These are phyloP conservation scores for Pollenia labialis DNA, from an alignment of 2,888 invertebrate species.

Conservation along the genomic window DNA sequence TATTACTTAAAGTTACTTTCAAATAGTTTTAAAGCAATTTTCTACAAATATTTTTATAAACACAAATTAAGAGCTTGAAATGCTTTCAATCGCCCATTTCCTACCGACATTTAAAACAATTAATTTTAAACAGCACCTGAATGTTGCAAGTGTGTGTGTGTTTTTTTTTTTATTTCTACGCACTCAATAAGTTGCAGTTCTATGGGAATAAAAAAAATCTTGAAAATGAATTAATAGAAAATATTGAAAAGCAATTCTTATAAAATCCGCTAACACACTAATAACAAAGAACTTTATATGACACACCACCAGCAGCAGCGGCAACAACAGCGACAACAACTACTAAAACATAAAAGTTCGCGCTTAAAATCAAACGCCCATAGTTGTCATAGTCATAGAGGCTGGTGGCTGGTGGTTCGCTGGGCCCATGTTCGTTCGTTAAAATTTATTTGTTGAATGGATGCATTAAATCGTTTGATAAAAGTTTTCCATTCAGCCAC, in stretches of 20 bases:
- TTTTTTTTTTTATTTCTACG: slow-evolving; percentile 30
- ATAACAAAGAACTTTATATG: slow-evolving; percentile 36
- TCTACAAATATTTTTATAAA: no score
- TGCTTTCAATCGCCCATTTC: slow-evolving; percentile 24
- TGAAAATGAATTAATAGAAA: slow-evolving; percentile 26
- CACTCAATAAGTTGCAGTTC: slow-evolving; percentile 49
- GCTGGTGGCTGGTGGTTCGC: neutral
- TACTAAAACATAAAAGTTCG: slow-evolving; percentile 23
- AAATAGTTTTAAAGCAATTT: no score
- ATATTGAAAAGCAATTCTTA: slow-evolving; percentile 46
- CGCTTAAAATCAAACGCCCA: slow-evolving; percentile 48
- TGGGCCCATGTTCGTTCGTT: neutral
- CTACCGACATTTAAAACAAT: slow-evolving; percentile 55
- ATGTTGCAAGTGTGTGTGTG: slow-evolving; percentile 51
- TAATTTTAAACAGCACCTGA: slow-evolving; percentile 53
- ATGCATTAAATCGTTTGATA: neutral
- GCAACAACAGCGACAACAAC: slow-evolving; percentile 24
- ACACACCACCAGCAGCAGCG: neutral
- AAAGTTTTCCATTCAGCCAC: slow-evolving; percentile 28
- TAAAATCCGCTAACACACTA: neutral
- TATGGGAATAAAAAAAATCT: slow-evolving; percentile 61
- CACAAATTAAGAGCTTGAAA: neutral
- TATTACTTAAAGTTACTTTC: no score
- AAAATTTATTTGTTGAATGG: slow-evolving; percentile 27
- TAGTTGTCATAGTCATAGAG: neutral